These are phyloP conservation scores for Morinoia aosen DNA, from an alignment of 2,888 invertebrate species.

Conservation along the genomic window DNA sequence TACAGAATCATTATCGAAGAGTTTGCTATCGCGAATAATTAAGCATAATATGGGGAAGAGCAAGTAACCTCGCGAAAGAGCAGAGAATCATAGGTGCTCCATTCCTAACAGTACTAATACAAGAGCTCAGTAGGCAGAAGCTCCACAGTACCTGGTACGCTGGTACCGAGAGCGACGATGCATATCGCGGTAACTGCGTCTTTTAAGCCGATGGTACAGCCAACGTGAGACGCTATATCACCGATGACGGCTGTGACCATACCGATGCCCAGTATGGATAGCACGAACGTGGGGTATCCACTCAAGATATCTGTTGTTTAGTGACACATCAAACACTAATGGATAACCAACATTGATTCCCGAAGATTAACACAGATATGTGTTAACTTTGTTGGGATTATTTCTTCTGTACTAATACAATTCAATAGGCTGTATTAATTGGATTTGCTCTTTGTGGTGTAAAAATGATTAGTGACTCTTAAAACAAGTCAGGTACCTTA, in stretches of 20 bases:
- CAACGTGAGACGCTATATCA: constrained; percentile 97
- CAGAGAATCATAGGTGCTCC: no score
- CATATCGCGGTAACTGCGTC: constrained; percentile 98
- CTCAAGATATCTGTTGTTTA: constrained; percentile 83
- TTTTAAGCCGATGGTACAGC: constrained; percentile 95
- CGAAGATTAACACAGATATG: neutral
- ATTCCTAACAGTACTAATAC: no score
- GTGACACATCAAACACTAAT: neutral
- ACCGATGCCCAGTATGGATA: constrained; percentile 93
- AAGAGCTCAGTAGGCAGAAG: neutral
- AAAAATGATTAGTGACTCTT: neutral
- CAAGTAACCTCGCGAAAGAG: no score
- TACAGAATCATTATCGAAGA: no score
- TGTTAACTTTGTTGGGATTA: neutral
- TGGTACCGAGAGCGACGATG: constrained; percentile 98
- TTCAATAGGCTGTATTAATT: neutral
- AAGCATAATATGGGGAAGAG: no score
- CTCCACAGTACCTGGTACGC: constrained; percentile 86
- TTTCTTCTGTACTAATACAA: neutral
- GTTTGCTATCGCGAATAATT: no score
- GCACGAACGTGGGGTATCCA: constrained; percentile 94
- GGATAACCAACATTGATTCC: neutral
- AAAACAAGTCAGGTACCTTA: neutral
- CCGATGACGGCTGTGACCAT: constrained; percentile 96
- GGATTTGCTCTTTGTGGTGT: neutral